A percentile compares a stretch with the other conserved stretches of the same genome.
phyloP scores from a whole-genome alignment of 92 coral and sea anemone species.

The Heteractis magnifica region DNA sequence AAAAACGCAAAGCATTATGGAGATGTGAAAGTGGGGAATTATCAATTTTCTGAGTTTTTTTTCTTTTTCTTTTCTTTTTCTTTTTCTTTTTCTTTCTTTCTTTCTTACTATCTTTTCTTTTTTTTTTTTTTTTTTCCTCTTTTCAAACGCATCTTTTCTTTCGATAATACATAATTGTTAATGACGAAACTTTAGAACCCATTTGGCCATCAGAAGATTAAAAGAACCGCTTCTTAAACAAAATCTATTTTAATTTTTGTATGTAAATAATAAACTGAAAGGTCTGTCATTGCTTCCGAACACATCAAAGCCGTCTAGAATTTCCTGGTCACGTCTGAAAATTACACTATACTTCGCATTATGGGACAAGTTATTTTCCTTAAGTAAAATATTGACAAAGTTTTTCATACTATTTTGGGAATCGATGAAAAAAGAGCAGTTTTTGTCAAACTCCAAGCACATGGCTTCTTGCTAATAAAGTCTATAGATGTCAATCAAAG shows the following conservation, averaged over 20 bases:
- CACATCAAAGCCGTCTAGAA: neutral
- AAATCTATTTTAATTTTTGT: neutral
- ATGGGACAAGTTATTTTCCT: neutral
- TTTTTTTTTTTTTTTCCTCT: no score
- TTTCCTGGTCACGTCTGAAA: neutral
- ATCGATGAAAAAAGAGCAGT: neutral
- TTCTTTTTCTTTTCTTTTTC: no score
- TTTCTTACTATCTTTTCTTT: no score
- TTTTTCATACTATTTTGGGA: neutral
- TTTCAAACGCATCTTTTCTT: no score
- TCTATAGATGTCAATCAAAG: constrained; percentile 66
- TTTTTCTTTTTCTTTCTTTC: no score
- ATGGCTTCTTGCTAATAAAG: constrained; percentile 58
- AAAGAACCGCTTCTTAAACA: constrained; percentile 4
- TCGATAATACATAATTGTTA: neutral
- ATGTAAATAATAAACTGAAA: neutral
- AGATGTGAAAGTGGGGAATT: no score
- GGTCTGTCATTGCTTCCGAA: neutral
- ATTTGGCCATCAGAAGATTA: neutral
- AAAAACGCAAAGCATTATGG: no score
- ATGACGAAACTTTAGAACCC: neutral
- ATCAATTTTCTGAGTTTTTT: no score
- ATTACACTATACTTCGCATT: neutral
- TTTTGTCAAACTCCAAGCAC: constrained; percentile 58
- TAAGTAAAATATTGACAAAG: neutral